Evolutionary conservation across 2,797 vertebrate genomes (phyloP).

Genomic region (Chrosomus eos): DNA sequence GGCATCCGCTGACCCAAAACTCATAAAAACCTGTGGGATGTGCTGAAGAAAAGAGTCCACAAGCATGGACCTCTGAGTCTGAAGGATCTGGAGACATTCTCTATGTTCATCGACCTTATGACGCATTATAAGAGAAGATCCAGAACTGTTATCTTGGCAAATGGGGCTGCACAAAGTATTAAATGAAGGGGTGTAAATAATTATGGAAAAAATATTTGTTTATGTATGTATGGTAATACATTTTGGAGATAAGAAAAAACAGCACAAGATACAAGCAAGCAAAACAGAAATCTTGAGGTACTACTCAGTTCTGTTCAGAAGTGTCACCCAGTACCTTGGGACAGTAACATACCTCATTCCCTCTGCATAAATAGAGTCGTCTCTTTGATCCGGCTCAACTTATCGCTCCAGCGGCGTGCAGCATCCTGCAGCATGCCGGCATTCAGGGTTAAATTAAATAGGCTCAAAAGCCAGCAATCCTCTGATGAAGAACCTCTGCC

Average conservation of each 20-base stretch:
- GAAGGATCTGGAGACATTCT: too few species aligned
- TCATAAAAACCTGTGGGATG: background rate
- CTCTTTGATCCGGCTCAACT: slow-evolving; percentile 35
- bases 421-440: slow-evolving; percentile 11
- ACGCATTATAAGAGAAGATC: background rate
- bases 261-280: background rate
- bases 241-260: background rate
- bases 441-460: slow-evolving; percentile 31
- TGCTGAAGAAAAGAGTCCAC: background rate
- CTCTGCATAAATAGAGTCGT: slow-evolving; percentile 19
- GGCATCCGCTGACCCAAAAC: background rate
- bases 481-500: slow-evolving; percentile 20
- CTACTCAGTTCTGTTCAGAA: background rate
- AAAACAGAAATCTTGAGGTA: slow-evolving; percentile 9
- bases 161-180: background rate
- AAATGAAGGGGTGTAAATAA: background rate
- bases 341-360: slow-evolving; percentile 31
- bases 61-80: background rate
- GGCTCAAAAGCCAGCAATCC: slow-evolving; percentile 24
- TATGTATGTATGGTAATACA: background rate
- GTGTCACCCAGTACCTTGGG: slow-evolving; percentile 9
- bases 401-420: slow-evolving; percentile 17
- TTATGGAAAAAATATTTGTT: background rate
- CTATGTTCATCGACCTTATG: background rate
- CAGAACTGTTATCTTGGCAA: background rate